Evolutionary conservation across 1,140 invertebrate species (phyloP), one percentile per base, ranked within the genome.

Genomic region (Asbolus verrucosus): DNA sequence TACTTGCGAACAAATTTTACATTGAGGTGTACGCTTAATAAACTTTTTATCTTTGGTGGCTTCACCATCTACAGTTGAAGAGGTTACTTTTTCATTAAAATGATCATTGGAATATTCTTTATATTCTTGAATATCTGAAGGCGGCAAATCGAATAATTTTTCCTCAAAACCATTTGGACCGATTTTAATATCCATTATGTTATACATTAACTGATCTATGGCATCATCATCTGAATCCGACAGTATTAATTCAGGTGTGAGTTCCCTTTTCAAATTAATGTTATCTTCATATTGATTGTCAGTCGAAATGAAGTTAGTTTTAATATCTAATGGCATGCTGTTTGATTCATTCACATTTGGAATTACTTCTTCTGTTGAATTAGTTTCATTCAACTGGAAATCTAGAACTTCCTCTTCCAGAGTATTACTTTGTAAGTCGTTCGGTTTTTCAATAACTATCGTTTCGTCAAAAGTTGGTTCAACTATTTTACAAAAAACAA

Each of bases 1-100:
- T 8, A 74, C 33, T 31, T 67, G 19, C 8, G 69, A 62, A 38
- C 75, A 76, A 8, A 76, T 71, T 59, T 75, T 76, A 14, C 62
- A 65, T 27, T 65, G 61, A 1, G 61, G 61, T 6, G 14, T 39
- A 19, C 61, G 33, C 27, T 41, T 38, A 11, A 30, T 65, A 13
- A 43, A 46, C n/a, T 46, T 65, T 65, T 50, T 65, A 15, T 0
- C 19, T 39, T 41, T 62, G 13, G n/a, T n/a, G n/a, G 1, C 16
- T 11, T 14, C 21, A 15, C 11, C n/a, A 39, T 21, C 24, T 11
- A n/a, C 3, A 3, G 9, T 8, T 27, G 24, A 4, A 4, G 24
- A 27, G 3, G 3, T 21, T 11, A 27, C 21, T 24, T 54, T 54
- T 9, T 54, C 18, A 13, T 54, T 21, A 4, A 13, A 16, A 1